Conservation (phyloP, 2,888 invertebrate genomes). For the Acleris emargana region DNA sequence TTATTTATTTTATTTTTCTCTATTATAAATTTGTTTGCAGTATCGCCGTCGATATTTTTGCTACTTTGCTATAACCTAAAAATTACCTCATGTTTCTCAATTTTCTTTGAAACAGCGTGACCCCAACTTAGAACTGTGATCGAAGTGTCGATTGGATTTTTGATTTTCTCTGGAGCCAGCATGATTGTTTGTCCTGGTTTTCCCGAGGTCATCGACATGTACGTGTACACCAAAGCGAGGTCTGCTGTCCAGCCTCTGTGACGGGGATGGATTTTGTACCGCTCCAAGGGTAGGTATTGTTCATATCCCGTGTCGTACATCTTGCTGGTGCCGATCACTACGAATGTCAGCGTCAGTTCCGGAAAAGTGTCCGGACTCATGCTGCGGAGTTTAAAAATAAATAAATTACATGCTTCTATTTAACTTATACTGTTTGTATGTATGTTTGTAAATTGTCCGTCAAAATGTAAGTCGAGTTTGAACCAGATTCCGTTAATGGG, state of each 20-base stretch:
- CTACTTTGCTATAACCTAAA: not conserved
- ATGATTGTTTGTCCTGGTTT: slow-evolving; percentile 58
- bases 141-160: slow-evolving; percentile 53
- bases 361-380: slow-evolving; percentile 41
- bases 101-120: slow-evolving; percentile 36
- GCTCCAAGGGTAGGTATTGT: slow-evolving; percentile 67
- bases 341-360: slow-evolving; percentile 63
- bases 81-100: not conserved
- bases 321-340: slow-evolving; percentile 61
- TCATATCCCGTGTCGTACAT: slow-evolving; percentile 66
- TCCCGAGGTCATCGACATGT: slow-evolving; percentile 61
- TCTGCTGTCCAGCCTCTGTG: slow-evolving; percentile 59
- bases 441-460: no score
- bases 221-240: slow-evolving; percentile 61
- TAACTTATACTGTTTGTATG: no score
- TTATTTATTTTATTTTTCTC: no score
- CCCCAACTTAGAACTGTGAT: slow-evolving; percentile 65
- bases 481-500: no score
- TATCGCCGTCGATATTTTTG: no score
- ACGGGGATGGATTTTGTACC: slow-evolving; percentile 58
- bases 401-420: no score
- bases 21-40: no score
- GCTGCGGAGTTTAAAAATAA: slow-evolving; percentile 39
- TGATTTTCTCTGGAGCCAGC: slow-evolving; percentile 48
- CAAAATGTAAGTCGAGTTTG: no score